Conservation (phyloP, 1,140 invertebrate genomes). For the Sminthurides bifidus region DNA sequence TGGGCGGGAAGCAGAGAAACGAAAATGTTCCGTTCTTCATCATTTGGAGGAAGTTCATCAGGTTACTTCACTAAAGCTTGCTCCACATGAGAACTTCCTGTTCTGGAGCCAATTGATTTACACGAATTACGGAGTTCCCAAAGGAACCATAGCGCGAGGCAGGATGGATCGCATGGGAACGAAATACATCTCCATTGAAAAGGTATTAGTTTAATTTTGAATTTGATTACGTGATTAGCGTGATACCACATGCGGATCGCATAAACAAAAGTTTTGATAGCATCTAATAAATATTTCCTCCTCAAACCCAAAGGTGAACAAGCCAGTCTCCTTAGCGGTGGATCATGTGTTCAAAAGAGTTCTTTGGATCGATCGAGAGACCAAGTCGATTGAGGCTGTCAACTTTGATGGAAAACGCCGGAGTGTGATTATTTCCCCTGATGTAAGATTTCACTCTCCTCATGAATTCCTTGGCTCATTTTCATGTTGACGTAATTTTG, state of each 20-base stretch:
- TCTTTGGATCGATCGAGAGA: not conserved
- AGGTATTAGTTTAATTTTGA: not conserved
- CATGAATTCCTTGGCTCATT: too few relatives aligned
- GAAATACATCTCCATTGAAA: not conserved
- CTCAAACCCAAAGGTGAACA: not conserved
- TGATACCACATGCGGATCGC: too few relatives aligned
- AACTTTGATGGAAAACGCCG: slow-evolving; percentile 13
- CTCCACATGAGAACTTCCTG: not conserved
- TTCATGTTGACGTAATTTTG: too few relatives aligned
- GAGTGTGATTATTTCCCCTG: slow-evolving; percentile 2
- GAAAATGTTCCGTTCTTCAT: not conserved
- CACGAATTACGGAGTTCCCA: not conserved
- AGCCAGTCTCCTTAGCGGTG: slow-evolving; percentile 2
- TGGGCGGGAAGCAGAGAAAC: not conserved
- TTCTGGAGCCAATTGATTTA: slow-evolving; percentile 6
- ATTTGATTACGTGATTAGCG: not conserved
- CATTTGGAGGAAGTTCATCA: not conserved
- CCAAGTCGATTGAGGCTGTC: not conserved
- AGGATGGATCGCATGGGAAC: not conserved
- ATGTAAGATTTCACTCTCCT: not conserved
- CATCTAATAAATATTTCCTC: not conserved
- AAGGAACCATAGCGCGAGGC: not conserved
- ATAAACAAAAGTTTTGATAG: too few relatives aligned
- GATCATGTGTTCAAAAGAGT: slow-evolving; percentile 11
- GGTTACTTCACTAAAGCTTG: not conserved